phyloP scores from a whole-genome alignment of 2,888 invertebrate species.

The Caenorhabditis sp. region DNA sequence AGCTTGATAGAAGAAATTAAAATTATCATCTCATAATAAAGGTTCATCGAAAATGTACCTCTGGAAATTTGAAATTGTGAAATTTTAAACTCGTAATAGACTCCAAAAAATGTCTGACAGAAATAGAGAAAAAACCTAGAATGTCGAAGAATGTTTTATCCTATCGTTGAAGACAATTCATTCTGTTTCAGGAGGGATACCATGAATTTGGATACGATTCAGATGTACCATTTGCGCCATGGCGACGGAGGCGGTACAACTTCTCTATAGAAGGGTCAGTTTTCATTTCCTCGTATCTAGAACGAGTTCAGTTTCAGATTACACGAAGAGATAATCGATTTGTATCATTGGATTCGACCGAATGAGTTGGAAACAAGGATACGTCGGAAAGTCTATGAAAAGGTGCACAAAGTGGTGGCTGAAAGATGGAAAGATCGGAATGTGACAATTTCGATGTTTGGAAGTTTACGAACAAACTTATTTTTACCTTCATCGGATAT shows the following conservation, averaged over 20 bases:
- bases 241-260: slow-evolving; percentile 54
- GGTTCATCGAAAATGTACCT: too few species aligned
- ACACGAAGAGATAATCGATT: slow-evolving; percentile 96
- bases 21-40: too few species aligned
- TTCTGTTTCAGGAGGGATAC: slow-evolving; percentile 13
- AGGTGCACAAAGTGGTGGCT: slow-evolving; percentile 71
- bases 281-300: too few species aligned
- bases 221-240: slow-evolving; percentile 43
- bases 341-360: slow-evolving; percentile 92
- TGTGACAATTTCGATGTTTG: slow-evolving; percentile 87
- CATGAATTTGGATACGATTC: slow-evolving; percentile 41
- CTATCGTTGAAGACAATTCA: neutral
- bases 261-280: slow-evolving; percentile 52
- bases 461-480: slow-evolving; percentile 94
- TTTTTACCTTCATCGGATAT: slow-evolving; percentile 92
- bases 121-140: neutral
- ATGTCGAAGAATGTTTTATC: neutral
- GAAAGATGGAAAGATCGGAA: slow-evolving; percentile 36
- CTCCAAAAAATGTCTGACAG: neutral
- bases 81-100: neutral
- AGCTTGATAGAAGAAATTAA: neutral
- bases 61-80: neutral
- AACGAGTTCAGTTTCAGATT: slow-evolving; percentile 76
- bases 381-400: slow-evolving; percentile 85
- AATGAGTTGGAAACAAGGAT: slow-evolving; percentile 88